Evolutionary conservation across 2,797 vertebrate species (phyloP), one percentile per base, ranked within the genome.

Genomic region (Pseudochirops cupreus): DNA sequence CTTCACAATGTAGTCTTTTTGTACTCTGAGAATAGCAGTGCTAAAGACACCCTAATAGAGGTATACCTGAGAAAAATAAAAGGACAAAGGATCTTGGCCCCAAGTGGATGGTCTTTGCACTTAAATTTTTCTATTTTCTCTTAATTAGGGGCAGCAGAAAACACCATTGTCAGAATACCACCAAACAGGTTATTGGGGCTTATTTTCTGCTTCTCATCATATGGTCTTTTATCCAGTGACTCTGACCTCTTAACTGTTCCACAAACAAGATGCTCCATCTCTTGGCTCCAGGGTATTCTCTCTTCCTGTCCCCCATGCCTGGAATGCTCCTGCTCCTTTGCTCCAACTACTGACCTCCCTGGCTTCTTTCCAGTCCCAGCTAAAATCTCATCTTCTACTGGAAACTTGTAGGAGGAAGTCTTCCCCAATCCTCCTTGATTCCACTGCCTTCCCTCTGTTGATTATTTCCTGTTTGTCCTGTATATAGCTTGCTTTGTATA

Each of bases 101-200:
- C 29, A 93, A 90, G 29, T 62, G 62, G 58, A 39, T 9, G 55
- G 57, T 82, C 59, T 95, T 92, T 56, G 24, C 56, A 94, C 24
- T 5, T 58, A 87, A 96, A 95, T 46, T 91, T 24, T 93, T 94
- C 96, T 91, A 33, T 56, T 29, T 46, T 39, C 82, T 9, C 4
- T 91, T 95, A 53, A 92, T 87, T 31, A 94, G 31, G 16, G 56
- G 56, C 28, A 59, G 52, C 28, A 91, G 56, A 94, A 5, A 74
- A 74, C 18, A 39, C 31, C 31, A 50, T 58, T 4, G 90, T 58
- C 54, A 92, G 91, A 18, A 93, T 33, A 62, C 11, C 24, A 52
- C 62, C 31, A 94, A 87, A 96, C 24, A 56, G 33, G 62, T 95
- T 96, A 62, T 31, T 29, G 74, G 55, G 92, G n/a, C 59, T 89